Base-by-base conservation (phyloP, 2,888 invertebrate genomes). In the Koerneria pararmatus region DNA sequence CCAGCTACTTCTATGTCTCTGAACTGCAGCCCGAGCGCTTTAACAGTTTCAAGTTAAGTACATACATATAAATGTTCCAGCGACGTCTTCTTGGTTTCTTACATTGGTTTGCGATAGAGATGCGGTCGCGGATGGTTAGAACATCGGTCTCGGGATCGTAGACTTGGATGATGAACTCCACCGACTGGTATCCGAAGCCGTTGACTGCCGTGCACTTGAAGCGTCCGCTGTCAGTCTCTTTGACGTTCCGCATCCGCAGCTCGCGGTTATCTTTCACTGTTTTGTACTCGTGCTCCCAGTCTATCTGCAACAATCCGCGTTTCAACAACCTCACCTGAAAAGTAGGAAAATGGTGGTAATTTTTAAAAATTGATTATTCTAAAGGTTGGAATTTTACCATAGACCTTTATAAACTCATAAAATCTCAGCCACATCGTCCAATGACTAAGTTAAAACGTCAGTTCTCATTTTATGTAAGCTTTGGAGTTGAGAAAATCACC, bases 121-220 rank as follows among this genome's bases (percentile, higher is more conserved):
- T 56, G 27, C 64, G 64, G 41, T 64, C 64, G 1, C 31, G 34
- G 29, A 49, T n/a, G n/a, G 46, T 19, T 19, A 65, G 31, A 57
- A 48, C 49, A 57, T 65, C 65, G 29, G 57, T 65, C 35, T 48
- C 57, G 15, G 56, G 65, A 34, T 65, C 77, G 68, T 72, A 78
- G 24, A 81, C 80, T 53, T 77, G 71, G 34, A 82, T 71, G 19
- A 69, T 72, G 67, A 81, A 79, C 34, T 79, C 75, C n/a, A 79
- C 71, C 0, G 73, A 74, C 46, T 68, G 68, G 62, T 79, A 76
- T 5, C 82, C 82, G 51, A 80, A 82, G 27, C 80, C 82, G 54
- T 82, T 82, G 59, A 80, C 75, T 1, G 77, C 80, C 57, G 77
- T 74, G 65, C 82, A 82, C 56, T 75, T 71, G 64, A 76, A 82